Evolutionary conservation across 2,113 vertebrate species (phyloP).

Genomic region (Rhegmatorhina hoffmannsi): DNA sequence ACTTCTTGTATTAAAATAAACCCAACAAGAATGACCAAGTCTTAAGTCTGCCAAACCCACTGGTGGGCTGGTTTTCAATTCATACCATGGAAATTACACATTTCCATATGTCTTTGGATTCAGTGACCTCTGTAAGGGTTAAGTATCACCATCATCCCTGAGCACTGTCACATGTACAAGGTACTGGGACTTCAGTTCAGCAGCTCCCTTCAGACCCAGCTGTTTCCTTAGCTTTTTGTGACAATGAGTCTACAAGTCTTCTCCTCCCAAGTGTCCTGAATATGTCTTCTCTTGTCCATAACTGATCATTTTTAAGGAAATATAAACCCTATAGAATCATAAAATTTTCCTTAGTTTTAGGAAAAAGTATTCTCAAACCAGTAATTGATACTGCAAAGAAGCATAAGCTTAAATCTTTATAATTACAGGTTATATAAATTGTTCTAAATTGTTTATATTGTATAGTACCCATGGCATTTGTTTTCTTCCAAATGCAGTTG

Average conservation of each 20-base stretch:
- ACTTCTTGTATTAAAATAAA: neutral
- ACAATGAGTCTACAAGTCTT: neutral
- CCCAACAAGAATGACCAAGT: neutral
- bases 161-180: neutral
- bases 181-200: neutral
- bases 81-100: neutral
- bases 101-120: neutral
- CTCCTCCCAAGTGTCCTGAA: neutral
- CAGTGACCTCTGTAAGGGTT: neutral
- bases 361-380: neutral
- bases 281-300: neutral
- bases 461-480: neutral
- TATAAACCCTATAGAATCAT: neutral
- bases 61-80: neutral
- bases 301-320: neutral
- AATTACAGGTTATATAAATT: neutral
- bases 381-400: neutral
- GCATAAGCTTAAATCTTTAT: neutral
- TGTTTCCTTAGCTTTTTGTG: neutral
- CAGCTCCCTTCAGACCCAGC: neutral
- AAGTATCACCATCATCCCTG: neutral
- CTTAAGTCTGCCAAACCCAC: neutral
- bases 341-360: neutral
- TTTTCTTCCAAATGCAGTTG: neutral
- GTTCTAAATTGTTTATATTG: constrained; percentile 2